Conservation (phyloP, 2,888 invertebrate genomes). For the Amphimallon solstitiale region DNA sequence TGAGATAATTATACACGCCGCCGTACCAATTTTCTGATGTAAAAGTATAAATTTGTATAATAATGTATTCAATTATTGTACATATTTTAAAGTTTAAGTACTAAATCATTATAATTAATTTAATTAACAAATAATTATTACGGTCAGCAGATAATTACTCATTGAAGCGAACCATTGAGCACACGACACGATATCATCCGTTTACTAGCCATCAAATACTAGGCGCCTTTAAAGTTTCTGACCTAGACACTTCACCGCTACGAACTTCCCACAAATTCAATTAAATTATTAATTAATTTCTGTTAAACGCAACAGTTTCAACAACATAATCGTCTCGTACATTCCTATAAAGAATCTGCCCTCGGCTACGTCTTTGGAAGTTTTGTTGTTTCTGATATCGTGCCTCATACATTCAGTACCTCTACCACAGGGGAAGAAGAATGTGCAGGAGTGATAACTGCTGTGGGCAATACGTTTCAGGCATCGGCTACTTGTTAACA, state of each 20-base stretch:
- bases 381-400: background rate
- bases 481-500: slow-evolving; percentile 29
- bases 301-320: slow-evolving; percentile 9
- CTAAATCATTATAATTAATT: background rate
- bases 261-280: slow-evolving; percentile 40
- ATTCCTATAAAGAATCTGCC: too few species aligned
- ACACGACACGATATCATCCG: background rate
- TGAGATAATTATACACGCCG: too few species aligned
- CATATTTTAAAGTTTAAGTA: too few species aligned
- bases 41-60: too few species aligned
- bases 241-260: slow-evolving; percentile 26
- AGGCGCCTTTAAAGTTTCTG: slow-evolving; percentile 11
- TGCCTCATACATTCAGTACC: background rate
- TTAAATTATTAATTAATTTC: slow-evolving; percentile 43
- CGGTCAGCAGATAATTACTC: background rate
- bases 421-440: background rate
- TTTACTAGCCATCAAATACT: slow-evolving; percentile 13
- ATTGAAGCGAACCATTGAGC: background rate
- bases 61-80: too few species aligned
- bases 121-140: background rate
- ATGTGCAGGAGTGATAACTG: slow-evolving; percentile 6
- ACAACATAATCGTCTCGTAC: background rate
- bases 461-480: slow-evolving; percentile 5
- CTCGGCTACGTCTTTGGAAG: too few species aligned
- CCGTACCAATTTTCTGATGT: too few species aligned